These are phyloP conservation scores for Cheilosia pagana DNA, from an alignment of 2,888 invertebrate genomes.

Conservation along the genomic window DNA sequence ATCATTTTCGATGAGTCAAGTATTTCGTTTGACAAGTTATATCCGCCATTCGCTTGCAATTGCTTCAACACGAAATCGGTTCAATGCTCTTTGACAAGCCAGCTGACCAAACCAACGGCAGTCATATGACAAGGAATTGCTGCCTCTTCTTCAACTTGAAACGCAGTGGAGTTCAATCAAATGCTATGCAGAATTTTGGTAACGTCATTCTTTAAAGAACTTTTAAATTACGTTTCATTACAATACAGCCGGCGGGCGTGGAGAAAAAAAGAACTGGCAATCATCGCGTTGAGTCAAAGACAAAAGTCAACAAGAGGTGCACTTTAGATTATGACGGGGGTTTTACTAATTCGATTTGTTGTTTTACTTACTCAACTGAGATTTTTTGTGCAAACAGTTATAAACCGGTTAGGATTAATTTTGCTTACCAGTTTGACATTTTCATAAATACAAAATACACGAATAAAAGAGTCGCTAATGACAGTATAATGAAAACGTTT, in stretches of 20 bases:
- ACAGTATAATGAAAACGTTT: background rate
- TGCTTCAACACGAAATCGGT: constrained; percentile 2
- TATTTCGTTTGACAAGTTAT: background rate
- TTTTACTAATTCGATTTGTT: constrained; percentile 3
- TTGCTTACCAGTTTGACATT: constrained; percentile 3
- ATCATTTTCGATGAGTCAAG: constrained; percentile 2
- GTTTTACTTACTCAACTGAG: constrained; percentile 2
- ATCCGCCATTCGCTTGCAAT: background rate
- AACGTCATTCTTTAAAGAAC: background rate
- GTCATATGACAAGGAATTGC: no score
- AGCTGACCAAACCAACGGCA: background rate
- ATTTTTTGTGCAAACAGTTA: constrained; percentile 17
- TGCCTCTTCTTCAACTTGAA: no score
- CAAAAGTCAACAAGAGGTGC: background rate
- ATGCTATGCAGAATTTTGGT: no score
- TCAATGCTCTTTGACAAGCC: constrained; percentile 2
- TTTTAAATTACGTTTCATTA: background rate
- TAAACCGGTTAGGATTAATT: constrained; percentile 18
- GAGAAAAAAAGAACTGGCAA: no score
- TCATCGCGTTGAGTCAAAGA: constrained; percentile 5
- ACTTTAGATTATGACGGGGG: constrained; percentile 1
- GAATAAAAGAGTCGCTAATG: background rate
- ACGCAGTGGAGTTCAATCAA: no score
- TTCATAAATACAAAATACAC: background rate
- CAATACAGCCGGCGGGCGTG: no score